Conservation (phyloP, 37 sponge, comb jelly and placozoan genomes). For the Corticium candelabrum region DNA sequence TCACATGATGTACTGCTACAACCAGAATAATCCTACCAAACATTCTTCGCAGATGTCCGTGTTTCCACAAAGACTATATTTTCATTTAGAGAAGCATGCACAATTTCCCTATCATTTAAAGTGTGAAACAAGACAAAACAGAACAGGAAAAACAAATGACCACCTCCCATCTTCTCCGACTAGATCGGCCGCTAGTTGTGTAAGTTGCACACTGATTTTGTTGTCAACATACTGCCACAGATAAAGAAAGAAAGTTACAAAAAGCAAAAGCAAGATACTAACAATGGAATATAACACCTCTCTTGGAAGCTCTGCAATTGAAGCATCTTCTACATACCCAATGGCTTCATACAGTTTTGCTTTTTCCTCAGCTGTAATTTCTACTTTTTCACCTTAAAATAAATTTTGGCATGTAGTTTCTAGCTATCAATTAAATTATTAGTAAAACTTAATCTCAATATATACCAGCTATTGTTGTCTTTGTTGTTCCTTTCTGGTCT, state of each 20-base stretch:
- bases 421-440: too few species aligned
- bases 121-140: too few species aligned
- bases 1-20: neutral
- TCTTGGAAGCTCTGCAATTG: conserved; percentile 20
- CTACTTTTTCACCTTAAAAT: conserved; percentile 33
- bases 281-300: too few species aligned
- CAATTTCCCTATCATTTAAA: too few species aligned
- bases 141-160: neutral
- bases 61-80: neutral
- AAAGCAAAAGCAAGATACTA: too few species aligned
- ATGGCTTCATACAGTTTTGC: conserved; percentile 55
- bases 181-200: neutral
- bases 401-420: neutral
- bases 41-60: neutral
- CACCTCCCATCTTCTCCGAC: neutral
- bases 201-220: neutral
- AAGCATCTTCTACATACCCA: conserved; percentile 40
- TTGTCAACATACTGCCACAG: too few species aligned
- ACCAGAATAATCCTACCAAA: neutral
- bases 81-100: neutral
- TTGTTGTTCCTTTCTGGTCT: too few species aligned
- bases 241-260: too few species aligned
- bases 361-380: conserved; percentile 29
- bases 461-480: too few species aligned
- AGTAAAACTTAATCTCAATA: too few species aligned